Conservation (phyloP, 2,113 vertebrate species). For the Penelope pileata region DNA sequence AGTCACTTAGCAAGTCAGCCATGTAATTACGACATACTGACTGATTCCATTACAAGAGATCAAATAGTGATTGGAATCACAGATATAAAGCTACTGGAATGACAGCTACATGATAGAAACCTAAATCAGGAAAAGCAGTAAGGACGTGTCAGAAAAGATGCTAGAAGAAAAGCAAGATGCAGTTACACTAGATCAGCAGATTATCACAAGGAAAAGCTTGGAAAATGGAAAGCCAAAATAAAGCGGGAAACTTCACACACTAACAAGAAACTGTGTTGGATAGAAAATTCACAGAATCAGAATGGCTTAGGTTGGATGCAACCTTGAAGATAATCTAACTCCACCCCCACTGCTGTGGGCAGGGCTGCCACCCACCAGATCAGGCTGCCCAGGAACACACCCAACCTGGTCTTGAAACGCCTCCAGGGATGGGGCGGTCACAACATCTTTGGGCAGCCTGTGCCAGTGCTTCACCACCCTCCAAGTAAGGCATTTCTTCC, state of each 20-base stretch:
- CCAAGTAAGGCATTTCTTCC: too few relatives aligned
- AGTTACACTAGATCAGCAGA: not conserved
- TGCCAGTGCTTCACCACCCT: too few relatives aligned
- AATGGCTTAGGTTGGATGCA: too few relatives aligned
- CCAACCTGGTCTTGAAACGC: too few relatives aligned
- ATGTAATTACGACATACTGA: conserved; percentile 26
- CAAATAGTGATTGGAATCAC: conserved; percentile 41
- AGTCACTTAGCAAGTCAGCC: conserved; percentile 15
- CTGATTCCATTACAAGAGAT: conserved; percentile 46
- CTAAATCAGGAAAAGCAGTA: conserved; percentile 1
- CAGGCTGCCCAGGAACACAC: too few relatives aligned
- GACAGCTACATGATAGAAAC: conserved; percentile 26
- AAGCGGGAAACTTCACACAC: not conserved
- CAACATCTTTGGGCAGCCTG: too few relatives aligned
- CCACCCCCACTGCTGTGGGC: too few relatives aligned
- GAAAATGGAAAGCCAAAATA: conserved; percentile 4
- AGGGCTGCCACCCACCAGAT: too few relatives aligned
- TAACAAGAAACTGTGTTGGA: not conserved
- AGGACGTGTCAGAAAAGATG: conserved; percentile 26
- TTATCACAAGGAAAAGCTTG: not conserved
- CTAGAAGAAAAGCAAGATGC: not conserved
- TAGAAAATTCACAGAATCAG: too few relatives aligned
- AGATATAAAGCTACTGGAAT: conserved; percentile 10
- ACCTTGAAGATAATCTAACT: too few relatives aligned
- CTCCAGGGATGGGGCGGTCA: too few relatives aligned